Evolutionary conservation across 2,797 vertebrate species (phyloP), one percentile per base, ranked within the genome.

Genomic region (Coranthus polyacanthus): DNA sequence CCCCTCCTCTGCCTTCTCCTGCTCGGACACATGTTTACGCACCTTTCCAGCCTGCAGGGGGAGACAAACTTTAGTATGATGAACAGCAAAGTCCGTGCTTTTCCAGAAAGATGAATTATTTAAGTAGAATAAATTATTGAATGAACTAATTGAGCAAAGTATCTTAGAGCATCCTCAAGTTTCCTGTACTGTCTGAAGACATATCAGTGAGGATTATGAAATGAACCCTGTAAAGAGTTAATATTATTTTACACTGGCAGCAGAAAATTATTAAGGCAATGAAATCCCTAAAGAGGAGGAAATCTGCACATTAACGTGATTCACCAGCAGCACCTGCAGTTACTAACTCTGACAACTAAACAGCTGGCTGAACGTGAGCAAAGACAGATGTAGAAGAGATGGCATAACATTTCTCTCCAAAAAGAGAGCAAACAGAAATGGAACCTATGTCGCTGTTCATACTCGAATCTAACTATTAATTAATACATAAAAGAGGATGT

Each of bases 1-100:
- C 9, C 98, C 97, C 82, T 99, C 98, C 86, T 99, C 98, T 0
- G 95, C 94, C 65, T 97, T 97, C 88, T 99, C 97, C 88, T 99
- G 98, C 85, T 99, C 98, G 0, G 97, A 96, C 77, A 98, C 96
- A 2, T 98, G 98, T 68, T 99, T 99, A 39, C 98, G 95, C 89
- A 99, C 97, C 92, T 99, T 99, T 34, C 97, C 98, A 13, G 98
- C 98, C 98, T 99, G 88, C 75, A 84, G 81, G 79, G 85, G 89
- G 84, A 78, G 88, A 88, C 85, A 86, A 46, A 79, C 32, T 4
- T 74, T 63, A 20, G 70, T 0, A 46, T 24, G 49, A 65, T 0
- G 2, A 16, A 16, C 1, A 0, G 51, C 6, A 21, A 17, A 29
- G 20, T 22, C 29, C 43, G n/a, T 8, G 12, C 24, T 13, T 0